Base-by-base conservation (phyloP, 2,888 invertebrate species). In the Drosophila rubida region DNA sequence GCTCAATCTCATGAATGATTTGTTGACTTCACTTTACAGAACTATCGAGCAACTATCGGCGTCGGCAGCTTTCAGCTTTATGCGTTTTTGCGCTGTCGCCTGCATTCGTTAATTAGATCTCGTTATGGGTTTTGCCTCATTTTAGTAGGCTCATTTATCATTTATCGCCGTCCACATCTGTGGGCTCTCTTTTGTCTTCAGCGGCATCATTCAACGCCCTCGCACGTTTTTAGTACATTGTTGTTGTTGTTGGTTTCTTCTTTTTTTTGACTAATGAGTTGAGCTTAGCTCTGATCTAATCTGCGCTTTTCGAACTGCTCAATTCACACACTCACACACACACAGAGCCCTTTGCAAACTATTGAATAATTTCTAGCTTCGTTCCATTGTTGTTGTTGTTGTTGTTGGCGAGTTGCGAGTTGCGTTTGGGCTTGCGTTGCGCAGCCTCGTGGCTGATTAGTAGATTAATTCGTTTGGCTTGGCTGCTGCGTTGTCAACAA, bases 391-490 rank as follows among this genome's bases (percentile, higher is more conserved):
- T 9, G n/a, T 16, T 53, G n/a, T 16, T 53, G 50, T 49, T 37
- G 19, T 3, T 19, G 45, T 49, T 37, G 48, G 6, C 25, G 6
- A 5, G 42, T 46, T 62, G 65, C 63, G 65, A 19, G 19, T 19
- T 19, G 19, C 19, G 19, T 19, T 19, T 19, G 48, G 32, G 41
- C 63, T 59, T 61, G 30, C 19, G 55, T 66, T 62, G 65, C 63
- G 65, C 41, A 44, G 54, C 83, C 82, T 86, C 86, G 71, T 58
- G 30, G 80, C 69, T 79, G 82, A 84, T 87, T 78, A 81, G 74
- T 64, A 73, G 83, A 85, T 87, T 82, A 79, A 85, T 82, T 74
- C 69, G 53, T 63, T 68, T 67, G 49, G 58, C 30, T 62, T 51
- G 62, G 48, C 44, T 5, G 71, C 48, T 66, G 69, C 57, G 78